phyloP scores from a whole-genome alignment of 2,113 vertebrate genomes.

The Notothenia coriiceps region DNA sequence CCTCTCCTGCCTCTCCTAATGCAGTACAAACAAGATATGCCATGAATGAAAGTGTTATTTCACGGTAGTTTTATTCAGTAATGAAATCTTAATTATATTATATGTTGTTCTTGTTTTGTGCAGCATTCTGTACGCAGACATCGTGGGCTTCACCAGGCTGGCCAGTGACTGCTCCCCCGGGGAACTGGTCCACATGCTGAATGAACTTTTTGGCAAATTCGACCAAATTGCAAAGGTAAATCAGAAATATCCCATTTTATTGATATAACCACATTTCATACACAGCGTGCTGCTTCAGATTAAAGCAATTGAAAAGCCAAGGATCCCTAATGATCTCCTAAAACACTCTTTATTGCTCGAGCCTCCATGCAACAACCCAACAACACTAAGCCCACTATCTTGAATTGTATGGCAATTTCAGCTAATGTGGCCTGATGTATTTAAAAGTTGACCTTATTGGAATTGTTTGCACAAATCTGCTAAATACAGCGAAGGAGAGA shows the following conservation, averaged over 20 bases:
- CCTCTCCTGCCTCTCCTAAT: background rate
- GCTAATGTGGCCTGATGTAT: background rate
- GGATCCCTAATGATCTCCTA: too few relatives aligned
- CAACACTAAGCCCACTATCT: background rate
- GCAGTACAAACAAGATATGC: background rate
- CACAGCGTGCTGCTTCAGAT: background rate
- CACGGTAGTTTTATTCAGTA: background rate
- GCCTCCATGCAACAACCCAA: slow-evolving; percentile 6
- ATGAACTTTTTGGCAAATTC: slow-evolving; percentile 92
- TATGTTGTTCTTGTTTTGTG: background rate
- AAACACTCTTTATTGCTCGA: background rate
- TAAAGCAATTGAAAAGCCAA: background rate
- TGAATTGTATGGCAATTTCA: background rate
- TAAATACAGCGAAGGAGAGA: background rate
- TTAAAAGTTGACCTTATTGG: background rate
- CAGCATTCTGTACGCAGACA: slow-evolving; percentile 93
- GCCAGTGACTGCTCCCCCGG: slow-evolving; percentile 89
- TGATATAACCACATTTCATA: background rate
- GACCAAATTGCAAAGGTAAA: slow-evolving; percentile 92
- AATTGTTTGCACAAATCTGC: background rate
- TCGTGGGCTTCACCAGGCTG: slow-evolving; percentile 91
- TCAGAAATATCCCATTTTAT: slow-evolving; percentile 10
- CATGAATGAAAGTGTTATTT: background rate
- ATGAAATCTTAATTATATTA: background rate
- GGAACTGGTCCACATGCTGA: slow-evolving; percentile 90